phyloP scores from a whole-genome alignment of 2,888 invertebrate genomes.

The Pachydiplax longipennis region DNA sequence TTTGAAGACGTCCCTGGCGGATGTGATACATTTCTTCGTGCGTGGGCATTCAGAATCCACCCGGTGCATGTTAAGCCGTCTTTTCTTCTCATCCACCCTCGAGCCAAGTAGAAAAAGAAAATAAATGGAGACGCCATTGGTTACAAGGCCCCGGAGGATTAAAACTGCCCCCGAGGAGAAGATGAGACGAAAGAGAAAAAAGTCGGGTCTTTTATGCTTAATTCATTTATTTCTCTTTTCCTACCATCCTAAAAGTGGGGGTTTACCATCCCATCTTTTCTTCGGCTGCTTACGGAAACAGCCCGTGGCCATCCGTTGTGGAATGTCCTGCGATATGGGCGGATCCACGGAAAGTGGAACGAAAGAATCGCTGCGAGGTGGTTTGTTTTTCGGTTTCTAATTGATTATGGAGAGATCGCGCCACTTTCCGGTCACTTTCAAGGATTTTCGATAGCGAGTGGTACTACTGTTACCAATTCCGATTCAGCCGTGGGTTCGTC shows the following conservation, averaged over 20 bases:
- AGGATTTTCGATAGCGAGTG: neutral
- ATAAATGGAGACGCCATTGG: neutral
- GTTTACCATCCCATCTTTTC: neutral
- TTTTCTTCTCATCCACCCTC: neutral
- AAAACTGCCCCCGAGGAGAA: neutral
- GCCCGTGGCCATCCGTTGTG: neutral
- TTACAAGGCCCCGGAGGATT: neutral
- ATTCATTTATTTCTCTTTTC: neutral
- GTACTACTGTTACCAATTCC: neutral
- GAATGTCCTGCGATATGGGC: neutral
- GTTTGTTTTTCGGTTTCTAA: neutral
- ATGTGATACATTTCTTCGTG: neutral
- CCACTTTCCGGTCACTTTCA: neutral
- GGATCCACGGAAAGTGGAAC: neutral
- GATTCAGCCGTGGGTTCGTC: neutral
- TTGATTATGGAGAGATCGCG: neutral
- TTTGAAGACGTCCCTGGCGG: neutral
- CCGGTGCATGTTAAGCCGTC: neutral
- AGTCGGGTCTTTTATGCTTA: neutral
- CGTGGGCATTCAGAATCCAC: neutral
- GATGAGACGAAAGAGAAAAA: neutral
- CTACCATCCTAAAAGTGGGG: neutral
- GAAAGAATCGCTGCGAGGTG: neutral
- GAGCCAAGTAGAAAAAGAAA: neutral
- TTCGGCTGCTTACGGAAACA: neutral